These are phyloP conservation scores for Hesperophylax magnus DNA, from an alignment of 1,140 invertebrate genomes.

Conservation along the genomic window DNA sequence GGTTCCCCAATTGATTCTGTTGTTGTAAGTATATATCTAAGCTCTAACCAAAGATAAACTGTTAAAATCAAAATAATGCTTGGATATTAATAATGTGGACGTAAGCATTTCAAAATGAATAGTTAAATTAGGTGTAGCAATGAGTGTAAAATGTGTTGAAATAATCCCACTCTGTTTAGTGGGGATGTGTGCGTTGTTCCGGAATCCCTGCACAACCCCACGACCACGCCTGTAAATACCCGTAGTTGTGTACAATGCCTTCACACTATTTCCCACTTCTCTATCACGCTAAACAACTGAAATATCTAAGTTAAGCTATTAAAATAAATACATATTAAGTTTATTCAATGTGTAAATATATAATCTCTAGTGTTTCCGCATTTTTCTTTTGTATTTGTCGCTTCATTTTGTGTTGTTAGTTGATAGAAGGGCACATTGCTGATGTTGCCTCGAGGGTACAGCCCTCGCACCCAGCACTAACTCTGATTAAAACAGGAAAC, in stretches of 20 bases:
- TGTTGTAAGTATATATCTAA: not conserved
- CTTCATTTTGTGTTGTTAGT: slow-evolving; percentile 22
- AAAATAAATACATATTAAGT: slow-evolving; percentile 14
- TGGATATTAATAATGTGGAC: slow-evolving; percentile 19
- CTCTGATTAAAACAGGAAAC: no score
- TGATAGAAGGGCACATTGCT: not conserved
- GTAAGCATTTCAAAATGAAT: slow-evolving; percentile 15
- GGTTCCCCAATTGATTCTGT: no score
- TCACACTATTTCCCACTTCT: slow-evolving; percentile 7
- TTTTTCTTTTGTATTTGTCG: slow-evolving; percentile 25
- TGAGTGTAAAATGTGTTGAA: slow-evolving; percentile 3
- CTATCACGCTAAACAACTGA: slow-evolving; percentile 35
- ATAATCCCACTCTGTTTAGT: not conserved
- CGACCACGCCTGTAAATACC: slow-evolving; percentile 3
- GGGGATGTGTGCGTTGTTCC: not conserved
- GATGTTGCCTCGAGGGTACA: not conserved
- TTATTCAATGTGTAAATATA: slow-evolving; percentile 16
- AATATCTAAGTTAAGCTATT: slow-evolving; percentile 32
- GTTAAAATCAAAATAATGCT: slow-evolving; percentile 21
- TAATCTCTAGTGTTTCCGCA: slow-evolving; percentile 14
- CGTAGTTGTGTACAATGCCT: slow-evolving; percentile 33
- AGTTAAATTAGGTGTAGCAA: slow-evolving; percentile 27
- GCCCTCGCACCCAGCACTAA: no score
- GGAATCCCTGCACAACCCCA: not conserved
- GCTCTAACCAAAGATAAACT: slow-evolving; percentile 37